These are phyloP conservation scores for Drosophila sucinea DNA, from an alignment of 1,140 invertebrate genomes.

Conservation along the genomic window DNA sequence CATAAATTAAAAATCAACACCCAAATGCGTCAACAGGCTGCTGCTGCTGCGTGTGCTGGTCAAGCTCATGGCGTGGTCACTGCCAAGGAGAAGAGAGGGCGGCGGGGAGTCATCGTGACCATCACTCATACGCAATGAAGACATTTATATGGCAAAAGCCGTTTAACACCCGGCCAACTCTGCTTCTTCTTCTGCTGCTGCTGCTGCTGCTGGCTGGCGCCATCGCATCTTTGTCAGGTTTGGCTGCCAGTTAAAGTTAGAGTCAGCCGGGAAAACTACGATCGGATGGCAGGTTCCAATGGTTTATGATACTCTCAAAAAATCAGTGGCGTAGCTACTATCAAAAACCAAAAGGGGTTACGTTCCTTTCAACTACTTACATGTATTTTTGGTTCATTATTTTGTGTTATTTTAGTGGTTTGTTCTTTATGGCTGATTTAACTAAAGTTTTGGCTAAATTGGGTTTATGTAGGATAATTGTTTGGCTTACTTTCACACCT, in stretches of 20 bases:
- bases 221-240: conserved; percentile 26
- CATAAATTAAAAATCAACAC: conserved; percentile 81
- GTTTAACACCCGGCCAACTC: conserved; percentile 61
- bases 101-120: conserved; percentile 32
- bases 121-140: conserved; percentile 81
- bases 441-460: too few relatives aligned
- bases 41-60: conserved; percentile 28
- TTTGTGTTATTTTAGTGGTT: too few relatives aligned
- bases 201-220: conserved; percentile 20
- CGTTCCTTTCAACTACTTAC: too few relatives aligned
- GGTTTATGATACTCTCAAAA: background rate
- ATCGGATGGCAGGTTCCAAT: conserved; percentile 16
- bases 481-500: too few relatives aligned
- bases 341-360: background rate
- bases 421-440: too few relatives aligned
- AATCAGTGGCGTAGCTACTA: background rate
- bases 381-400: too few relatives aligned
- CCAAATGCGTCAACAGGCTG: conserved; percentile 71
- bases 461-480: too few relatives aligned
- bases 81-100: background rate
- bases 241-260: conserved; percentile 11
- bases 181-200: conserved; percentile 38
- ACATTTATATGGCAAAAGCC: conserved; percentile 80
- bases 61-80: background rate
- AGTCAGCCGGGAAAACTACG: background rate